Percentiles rank a stretch among this genome's conserved stretches.
Conservation (phyloP, 2,888 invertebrate genomes). For the Polydrusus pterygomalis region DNA sequence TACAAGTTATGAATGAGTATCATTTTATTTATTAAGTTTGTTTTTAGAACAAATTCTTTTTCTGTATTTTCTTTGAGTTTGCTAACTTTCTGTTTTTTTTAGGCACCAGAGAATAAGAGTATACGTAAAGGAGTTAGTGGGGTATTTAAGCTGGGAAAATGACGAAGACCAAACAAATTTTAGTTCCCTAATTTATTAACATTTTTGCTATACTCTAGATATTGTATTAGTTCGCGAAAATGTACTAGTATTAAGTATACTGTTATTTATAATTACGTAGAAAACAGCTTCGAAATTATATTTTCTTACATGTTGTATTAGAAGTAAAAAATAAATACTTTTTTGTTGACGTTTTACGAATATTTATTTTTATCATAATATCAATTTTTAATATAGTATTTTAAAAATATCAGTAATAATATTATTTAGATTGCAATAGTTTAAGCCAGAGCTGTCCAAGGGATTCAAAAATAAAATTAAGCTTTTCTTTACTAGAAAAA, state of each 20-base stretch:
- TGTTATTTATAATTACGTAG: constrained; percentile 7
- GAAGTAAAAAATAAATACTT: background rate
- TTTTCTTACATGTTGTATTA: constrained; percentile 17
- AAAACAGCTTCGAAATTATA: background rate
- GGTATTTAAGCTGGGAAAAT: constrained; percentile 81
- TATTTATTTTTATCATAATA: too few relatives aligned
- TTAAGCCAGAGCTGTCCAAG: too few relatives aligned
- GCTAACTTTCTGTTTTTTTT: constrained; percentile 62
- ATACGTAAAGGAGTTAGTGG: constrained; percentile 78
- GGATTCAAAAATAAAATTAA: too few relatives aligned
- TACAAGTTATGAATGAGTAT: too few relatives aligned
- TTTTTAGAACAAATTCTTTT: too few relatives aligned
- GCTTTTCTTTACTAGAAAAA: too few relatives aligned
- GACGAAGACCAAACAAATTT: constrained; percentile 60
- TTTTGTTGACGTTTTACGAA: background rate
- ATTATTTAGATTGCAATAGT: too few relatives aligned
- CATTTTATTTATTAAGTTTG: too few relatives aligned
- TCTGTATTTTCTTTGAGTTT: too few relatives aligned
- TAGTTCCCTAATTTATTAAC: background rate
- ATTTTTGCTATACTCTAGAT: constrained; percentile 24
- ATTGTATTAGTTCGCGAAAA: constrained; percentile 18
- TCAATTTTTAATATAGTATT: too few relatives aligned
- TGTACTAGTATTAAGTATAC: constrained; percentile 17
- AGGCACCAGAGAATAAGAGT: constrained; percentile 79
- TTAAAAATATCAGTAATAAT: too few relatives aligned